Percentiles rank a stretch among this genome's conserved stretches.
phyloP scores from a whole-genome alignment of 2,113 vertebrate genomes.

The Oxyruncus cristatus region DNA sequence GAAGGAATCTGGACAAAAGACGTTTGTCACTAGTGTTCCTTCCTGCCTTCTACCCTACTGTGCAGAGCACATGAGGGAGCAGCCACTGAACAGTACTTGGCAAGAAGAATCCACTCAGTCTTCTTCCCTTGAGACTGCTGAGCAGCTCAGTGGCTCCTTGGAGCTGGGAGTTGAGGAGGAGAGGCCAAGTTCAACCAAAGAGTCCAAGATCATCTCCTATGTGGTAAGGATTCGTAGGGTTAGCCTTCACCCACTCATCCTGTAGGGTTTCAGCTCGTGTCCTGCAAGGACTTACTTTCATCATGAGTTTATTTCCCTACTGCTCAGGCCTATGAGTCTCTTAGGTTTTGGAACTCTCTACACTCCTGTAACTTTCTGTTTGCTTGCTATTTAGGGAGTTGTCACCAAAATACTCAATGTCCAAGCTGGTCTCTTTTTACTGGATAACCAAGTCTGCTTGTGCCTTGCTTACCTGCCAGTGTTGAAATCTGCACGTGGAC shows the following conservation, averaged over 20 bases:
- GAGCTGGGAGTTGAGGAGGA: slow-evolving; percentile 11
- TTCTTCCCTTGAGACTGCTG: not conserved
- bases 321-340: not conserved
- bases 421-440: slow-evolving; percentile 82
- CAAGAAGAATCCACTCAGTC: not conserved
- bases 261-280: not conserved
- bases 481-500: slow-evolving; percentile 60
- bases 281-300: not conserved
- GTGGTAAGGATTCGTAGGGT: slow-evolving; percentile 61
- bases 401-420: slow-evolving; percentile 79
- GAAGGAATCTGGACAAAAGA: slow-evolving; percentile 64
- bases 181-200: slow-evolving; percentile 11
- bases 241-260: not conserved
- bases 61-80: not conserved
- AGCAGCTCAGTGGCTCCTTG: not conserved
- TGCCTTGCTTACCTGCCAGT: slow-evolving; percentile 85
- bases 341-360: not conserved
- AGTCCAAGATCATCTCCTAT: slow-evolving; percentile 80
- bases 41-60: slow-evolving; percentile 66
- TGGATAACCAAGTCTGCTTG: slow-evolving; percentile 81
- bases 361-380: not conserved
- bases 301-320: not conserved
- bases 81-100: not conserved
- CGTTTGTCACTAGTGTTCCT: slow-evolving; percentile 68
- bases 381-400: slow-evolving; percentile 74